Evolutionary conservation across 2,797 vertebrate species (phyloP).

Genomic region (Amblyraja radiata): DNA sequence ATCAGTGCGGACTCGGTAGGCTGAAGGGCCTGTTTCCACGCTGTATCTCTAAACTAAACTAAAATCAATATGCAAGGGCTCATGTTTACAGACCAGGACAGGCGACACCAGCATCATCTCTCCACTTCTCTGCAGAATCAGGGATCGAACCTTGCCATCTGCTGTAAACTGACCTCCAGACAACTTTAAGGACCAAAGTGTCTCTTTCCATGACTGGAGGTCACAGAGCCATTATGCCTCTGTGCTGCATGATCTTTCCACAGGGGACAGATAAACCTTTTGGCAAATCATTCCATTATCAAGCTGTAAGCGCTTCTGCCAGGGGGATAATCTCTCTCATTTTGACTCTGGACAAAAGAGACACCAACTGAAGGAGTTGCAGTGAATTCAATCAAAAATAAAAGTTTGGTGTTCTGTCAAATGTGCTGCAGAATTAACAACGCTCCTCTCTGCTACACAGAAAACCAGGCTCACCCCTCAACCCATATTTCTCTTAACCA

Average conservation of each 20-base stretch:
- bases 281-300: not conserved
- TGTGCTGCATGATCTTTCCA: conserved; percentile 19
- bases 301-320: not conserved
- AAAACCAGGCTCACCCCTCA: not conserved
- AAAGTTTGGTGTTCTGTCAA: not conserved
- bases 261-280: conserved; percentile 23
- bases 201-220: conserved; percentile 1
- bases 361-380: not conserved
- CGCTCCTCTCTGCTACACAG: not conserved
- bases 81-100: conserved; percentile 17
- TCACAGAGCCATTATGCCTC: not conserved
- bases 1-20: too few relatives aligned
- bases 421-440: not conserved
- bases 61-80: conserved; percentile 12
- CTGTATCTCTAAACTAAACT: too few relatives aligned
- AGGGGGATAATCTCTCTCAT: not conserved
- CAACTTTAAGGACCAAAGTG: conserved; percentile 20
- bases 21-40: too few relatives aligned
- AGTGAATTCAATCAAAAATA: not conserved
- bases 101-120: not conserved
- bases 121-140: conserved; percentile 5
- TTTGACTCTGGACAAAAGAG: conserved; percentile 16
- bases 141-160: conserved; percentile 20
- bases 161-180: conserved; percentile 11
- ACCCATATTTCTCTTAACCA: not conserved